Evolutionary conservation across 1,140 invertebrate species (phyloP).

Genomic region (Drosophila jambulina): DNA sequence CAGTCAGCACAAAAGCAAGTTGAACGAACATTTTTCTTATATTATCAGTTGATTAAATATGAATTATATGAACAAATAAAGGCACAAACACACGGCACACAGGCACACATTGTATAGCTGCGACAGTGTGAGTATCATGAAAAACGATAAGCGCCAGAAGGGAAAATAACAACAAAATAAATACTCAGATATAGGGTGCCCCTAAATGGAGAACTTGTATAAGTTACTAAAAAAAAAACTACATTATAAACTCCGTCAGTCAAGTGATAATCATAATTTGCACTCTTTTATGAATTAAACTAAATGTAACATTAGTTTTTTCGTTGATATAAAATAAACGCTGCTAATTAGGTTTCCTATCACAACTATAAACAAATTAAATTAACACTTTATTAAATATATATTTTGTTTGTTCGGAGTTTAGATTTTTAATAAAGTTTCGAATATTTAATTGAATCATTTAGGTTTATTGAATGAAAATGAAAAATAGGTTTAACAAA

Average conservation of each 20-base stretch:
- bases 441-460: too few relatives aligned
- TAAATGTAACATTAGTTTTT: conserved; percentile 8
- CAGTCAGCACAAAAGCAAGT: conserved; percentile 56
- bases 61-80: conserved; percentile 75
- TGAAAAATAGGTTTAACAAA: not conserved
- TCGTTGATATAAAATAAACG: not conserved
- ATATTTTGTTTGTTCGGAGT: not conserved
- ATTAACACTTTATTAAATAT: conserved; percentile 1
- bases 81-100: conserved; percentile 21
- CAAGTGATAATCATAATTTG: conserved; percentile 37
- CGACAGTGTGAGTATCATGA: conserved; percentile 22
- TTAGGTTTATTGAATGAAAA: not conserved
- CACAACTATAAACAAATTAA: not conserved
- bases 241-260: not conserved
- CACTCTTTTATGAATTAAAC: conserved; percentile 15
- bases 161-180: conserved; percentile 19
- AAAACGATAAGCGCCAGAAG: conserved; percentile 75
- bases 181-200: conserved; percentile 59
- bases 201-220: not conserved
- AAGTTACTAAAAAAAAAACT: not conserved
- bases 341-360: conserved; percentile 6
- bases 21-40: conserved; percentile 48
- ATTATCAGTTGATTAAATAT: conserved; percentile 83
- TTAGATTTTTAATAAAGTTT: not conserved
- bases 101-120: conserved; percentile 7